phyloP scores from a whole-genome alignment of 2,888 invertebrate genomes.

The Orchesella flavescens region DNA sequence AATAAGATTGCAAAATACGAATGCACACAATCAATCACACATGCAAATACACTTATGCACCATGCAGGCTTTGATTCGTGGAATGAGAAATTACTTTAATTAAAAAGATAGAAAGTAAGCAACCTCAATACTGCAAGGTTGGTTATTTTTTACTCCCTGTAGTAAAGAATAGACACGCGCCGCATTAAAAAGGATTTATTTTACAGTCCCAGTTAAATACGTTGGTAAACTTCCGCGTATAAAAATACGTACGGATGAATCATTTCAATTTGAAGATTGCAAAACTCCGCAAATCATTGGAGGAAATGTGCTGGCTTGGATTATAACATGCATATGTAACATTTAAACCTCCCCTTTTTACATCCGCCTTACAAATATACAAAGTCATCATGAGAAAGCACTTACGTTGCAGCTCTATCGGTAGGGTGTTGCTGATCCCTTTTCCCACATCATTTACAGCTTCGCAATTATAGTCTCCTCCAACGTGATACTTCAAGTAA shows the following conservation, averaged over 20 bases:
- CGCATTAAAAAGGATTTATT: background rate
- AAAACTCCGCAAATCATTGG: too few relatives aligned
- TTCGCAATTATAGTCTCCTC: slow-evolving; percentile 86
- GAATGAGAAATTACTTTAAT: background rate
- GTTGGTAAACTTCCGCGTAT: too few relatives aligned
- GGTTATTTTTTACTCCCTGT: too few relatives aligned
- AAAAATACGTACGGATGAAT: too few relatives aligned
- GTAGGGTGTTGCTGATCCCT: slow-evolving; percentile 83
- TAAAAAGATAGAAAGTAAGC: background rate
- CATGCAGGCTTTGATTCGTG: background rate
- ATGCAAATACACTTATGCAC: background rate
- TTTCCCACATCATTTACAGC: slow-evolving; percentile 88
- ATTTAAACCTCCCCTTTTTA: too few relatives aligned
- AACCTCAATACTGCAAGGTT: background rate
- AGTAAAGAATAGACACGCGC: too few relatives aligned
- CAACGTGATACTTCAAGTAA: slow-evolving; percentile 81
- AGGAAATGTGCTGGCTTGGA: too few relatives aligned
- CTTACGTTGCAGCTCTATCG: slow-evolving; percentile 87
- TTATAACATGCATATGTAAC: too few relatives aligned
- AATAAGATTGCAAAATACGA: too few relatives aligned
- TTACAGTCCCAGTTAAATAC: background rate
- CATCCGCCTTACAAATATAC: too few relatives aligned
- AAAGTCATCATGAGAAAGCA: slow-evolving; percentile 71
- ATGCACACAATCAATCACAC: too few relatives aligned
- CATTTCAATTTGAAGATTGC: too few relatives aligned